Evolutionary conservation across 1,140 invertebrate genomes (phyloP).

Genomic region (Drosophila insularis): DNA sequence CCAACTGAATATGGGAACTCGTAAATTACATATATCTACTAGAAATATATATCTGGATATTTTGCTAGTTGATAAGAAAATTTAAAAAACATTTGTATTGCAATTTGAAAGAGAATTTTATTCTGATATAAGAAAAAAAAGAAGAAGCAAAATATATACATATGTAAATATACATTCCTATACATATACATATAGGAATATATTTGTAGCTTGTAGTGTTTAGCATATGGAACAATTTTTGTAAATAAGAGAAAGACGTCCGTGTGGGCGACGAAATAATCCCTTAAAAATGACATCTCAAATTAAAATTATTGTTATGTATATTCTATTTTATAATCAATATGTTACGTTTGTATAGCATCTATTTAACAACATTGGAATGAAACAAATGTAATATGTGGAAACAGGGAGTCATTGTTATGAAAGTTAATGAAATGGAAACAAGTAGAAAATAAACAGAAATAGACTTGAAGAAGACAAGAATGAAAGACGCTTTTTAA

Average conservation of each 20-base stretch:
- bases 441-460: too few species aligned
- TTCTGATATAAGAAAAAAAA: slow-evolving; percentile 36
- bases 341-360: too few species aligned
- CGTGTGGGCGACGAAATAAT: slow-evolving; percentile 53
- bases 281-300: slow-evolving; percentile 76
- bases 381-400: too few species aligned
- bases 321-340: too few species aligned
- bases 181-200: slow-evolving; percentile 25
- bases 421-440: too few species aligned
- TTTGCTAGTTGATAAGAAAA: slow-evolving; percentile 10
- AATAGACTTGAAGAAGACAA: too few species aligned
- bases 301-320: slow-evolving; percentile 71
- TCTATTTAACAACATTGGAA: too few species aligned
- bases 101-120: slow-evolving; percentile 44
- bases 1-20: too few species aligned
- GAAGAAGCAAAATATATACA: slow-evolving; percentile 23
- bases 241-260: slow-evolving; percentile 50
- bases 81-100: slow-evolving; percentile 30
- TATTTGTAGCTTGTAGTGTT: slow-evolving; percentile 45
- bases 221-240: slow-evolving; percentile 48
- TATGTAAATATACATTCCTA: slow-evolving; percentile 3
- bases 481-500: too few species aligned
- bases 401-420: too few species aligned
- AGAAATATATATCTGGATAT: neutral
- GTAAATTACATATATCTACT: neutral